Base-by-base conservation (phyloP, 2,113 vertebrate species). In the Macquaria australasica region DNA sequence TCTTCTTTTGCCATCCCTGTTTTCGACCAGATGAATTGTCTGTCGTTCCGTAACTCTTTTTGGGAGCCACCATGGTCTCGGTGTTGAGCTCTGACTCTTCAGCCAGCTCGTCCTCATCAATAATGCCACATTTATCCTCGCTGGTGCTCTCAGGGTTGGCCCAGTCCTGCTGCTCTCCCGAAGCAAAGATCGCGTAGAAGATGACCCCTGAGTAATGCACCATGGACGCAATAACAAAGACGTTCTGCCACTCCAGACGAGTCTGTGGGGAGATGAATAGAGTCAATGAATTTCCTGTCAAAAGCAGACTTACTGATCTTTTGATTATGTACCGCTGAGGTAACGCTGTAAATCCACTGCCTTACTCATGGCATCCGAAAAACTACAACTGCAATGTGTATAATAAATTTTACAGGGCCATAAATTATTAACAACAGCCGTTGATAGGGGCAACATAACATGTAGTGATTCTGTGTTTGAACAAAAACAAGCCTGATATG, bases 91-190 rank as follows among this genome's bases (percentile, higher is more conserved):
- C 97, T 0, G 95, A 97, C 93, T 99, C 98, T 88, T 98, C 97
- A 0, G 97, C 97, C 72, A 99, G 94, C 91, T 99, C 98, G 12
- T 99, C 98, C 69, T 97, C 96, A 59, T 96, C 96, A 12, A 99
- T 95, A 80, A 99, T 97, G 80, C 97, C 97, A 68, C 97, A 96
- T 89, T 98, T 98, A 43, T 99, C 98, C 87, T 99, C 98, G 9
- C 86, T 97, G 43, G 96, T 95, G 76, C 86, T 96, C 93, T 99
- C 98, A 0, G 98, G 98, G 55, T 99, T 96, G 23, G 98, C 98
- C 98, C 98, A 99, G 21, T 97, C 97, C 93, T 99, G 98, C 83
- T 98, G 97, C 88, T 99, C 98, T n/a, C 98, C 98, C 4, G 98
- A 99, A 21, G 98, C 98, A 88, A 99, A 99, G 93, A 98, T 96